Evolutionary conservation across 1,140 invertebrate genomes (phyloP).

Genomic region (Mactra quadrangularis): DNA sequence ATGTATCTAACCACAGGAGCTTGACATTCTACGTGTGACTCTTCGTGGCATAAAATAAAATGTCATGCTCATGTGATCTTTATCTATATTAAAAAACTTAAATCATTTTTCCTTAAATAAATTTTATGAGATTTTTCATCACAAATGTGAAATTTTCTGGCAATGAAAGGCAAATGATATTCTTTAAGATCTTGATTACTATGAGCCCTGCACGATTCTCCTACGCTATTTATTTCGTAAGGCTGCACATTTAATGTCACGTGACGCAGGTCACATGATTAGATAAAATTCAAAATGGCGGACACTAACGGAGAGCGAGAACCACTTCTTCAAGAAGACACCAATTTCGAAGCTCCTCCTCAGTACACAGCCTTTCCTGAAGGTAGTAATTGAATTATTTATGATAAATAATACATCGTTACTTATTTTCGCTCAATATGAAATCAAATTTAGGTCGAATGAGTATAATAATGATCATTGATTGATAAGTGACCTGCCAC

Average conservation of each 20-base stretch:
- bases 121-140: too few relatives aligned
- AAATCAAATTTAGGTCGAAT: too few relatives aligned
- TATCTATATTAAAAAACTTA: too few relatives aligned
- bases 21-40: too few relatives aligned
- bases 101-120: too few relatives aligned
- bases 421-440: background rate
- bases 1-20: too few relatives aligned
- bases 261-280: slow-evolving; percentile 38
- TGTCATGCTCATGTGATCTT: too few relatives aligned
- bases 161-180: too few relatives aligned
- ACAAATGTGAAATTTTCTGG: too few relatives aligned
- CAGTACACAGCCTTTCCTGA: slow-evolving; percentile 24
- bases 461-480: too few relatives aligned
- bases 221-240: slow-evolving; percentile 1
- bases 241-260: slow-evolving; percentile 3
- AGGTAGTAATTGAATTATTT: background rate
- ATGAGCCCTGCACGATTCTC: background rate
- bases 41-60: too few relatives aligned
- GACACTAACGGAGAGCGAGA: slow-evolving; percentile 6
- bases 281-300: slow-evolving; percentile 32
- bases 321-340: background rate
- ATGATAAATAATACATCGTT: background rate
- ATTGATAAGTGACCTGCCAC: background rate
- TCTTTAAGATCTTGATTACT: too few relatives aligned
- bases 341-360: background rate